phyloP scores from a whole-genome alignment of 2,797 vertebrate genomes.

The Argyrosomus regius region DNA sequence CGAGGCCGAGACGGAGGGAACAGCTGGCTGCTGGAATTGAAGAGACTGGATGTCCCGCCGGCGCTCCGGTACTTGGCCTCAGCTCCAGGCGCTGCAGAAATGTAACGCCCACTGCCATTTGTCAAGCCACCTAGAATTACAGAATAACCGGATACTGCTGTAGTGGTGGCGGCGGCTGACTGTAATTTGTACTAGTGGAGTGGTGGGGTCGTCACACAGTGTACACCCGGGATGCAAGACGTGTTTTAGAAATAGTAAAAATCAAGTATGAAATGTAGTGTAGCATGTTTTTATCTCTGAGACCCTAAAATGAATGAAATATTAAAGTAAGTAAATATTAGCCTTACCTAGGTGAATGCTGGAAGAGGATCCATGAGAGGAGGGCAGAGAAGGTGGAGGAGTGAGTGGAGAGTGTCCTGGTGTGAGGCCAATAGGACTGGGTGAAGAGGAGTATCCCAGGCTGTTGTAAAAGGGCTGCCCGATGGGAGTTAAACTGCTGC shows the following conservation, averaged over 20 bases:
- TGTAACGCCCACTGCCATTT: slow-evolving; percentile 97
- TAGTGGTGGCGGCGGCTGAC: not conserved
- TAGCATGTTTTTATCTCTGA: not conserved
- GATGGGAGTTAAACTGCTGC: slow-evolving; percentile 97
- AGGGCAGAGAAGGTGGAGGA: slow-evolving; percentile 96
- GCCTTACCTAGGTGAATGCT: slow-evolving; percentile 96
- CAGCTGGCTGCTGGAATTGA: slow-evolving; percentile 97
- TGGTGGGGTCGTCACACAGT: not conserved
- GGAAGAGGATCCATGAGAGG: slow-evolving; percentile 98
- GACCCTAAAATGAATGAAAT: not conserved
- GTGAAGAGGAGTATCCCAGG: slow-evolving; percentile 98
- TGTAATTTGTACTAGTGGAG: not conserved
- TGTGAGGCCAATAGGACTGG: slow-evolving; percentile 98
- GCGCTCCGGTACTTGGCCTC: slow-evolving; percentile 96
- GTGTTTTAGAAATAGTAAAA: not conserved
- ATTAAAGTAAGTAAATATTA: not conserved
- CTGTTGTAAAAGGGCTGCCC: slow-evolving; percentile 99
- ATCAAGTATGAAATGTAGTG: not conserved
- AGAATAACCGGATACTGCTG: not conserved
- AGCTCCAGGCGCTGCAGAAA: slow-evolving; percentile 96
- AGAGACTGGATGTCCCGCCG: slow-evolving; percentile 93
- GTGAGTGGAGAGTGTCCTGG: slow-evolving; percentile 98
- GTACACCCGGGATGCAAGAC: fast-evolving
- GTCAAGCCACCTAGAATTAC: slow-evolving; percentile 91
- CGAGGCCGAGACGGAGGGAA: slow-evolving; percentile 96